These are phyloP conservation scores for Vireo griseus DNA, from an alignment of 2,797 vertebrate genomes.

Conservation along the genomic window DNA sequence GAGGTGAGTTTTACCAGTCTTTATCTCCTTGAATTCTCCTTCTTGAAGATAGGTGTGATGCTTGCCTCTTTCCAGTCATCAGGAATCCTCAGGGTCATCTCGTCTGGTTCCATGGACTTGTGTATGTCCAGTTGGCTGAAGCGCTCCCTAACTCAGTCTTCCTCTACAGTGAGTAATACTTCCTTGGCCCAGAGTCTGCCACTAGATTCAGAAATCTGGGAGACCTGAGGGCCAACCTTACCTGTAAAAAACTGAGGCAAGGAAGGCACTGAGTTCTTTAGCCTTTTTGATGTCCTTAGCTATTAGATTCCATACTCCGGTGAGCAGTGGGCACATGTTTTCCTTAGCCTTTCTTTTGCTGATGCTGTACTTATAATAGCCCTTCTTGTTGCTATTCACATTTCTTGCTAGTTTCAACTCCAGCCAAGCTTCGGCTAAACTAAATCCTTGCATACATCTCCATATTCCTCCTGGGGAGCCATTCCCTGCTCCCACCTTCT, in stretches of 20 bases:
- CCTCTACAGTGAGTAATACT: neutral
- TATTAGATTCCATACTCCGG: neutral
- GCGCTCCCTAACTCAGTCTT: neutral
- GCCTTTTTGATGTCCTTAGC: neutral
- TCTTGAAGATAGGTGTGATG: neutral
- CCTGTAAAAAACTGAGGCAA: neutral
- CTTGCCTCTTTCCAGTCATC: neutral
- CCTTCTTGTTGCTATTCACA: neutral
- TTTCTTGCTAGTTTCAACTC: neutral
- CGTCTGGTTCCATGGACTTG: neutral
- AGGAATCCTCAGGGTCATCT: neutral
- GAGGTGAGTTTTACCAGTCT: neutral
- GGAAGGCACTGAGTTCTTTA: neutral
- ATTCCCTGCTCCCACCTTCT: neutral
- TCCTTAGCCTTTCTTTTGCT: neutral
- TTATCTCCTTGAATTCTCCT: neutral
- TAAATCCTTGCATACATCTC: neutral
- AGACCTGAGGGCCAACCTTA: neutral
- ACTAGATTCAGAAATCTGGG: neutral
- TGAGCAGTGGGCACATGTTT: neutral
- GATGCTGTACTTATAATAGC: neutral
- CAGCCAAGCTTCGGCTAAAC: neutral
- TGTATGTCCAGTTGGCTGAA: neutral
- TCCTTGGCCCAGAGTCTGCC: neutral
- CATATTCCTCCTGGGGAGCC: neutral